These are phyloP conservation scores for Aepyceros melampus DNA, from an alignment of 2,113 vertebrate species.

Conservation along the genomic window DNA sequence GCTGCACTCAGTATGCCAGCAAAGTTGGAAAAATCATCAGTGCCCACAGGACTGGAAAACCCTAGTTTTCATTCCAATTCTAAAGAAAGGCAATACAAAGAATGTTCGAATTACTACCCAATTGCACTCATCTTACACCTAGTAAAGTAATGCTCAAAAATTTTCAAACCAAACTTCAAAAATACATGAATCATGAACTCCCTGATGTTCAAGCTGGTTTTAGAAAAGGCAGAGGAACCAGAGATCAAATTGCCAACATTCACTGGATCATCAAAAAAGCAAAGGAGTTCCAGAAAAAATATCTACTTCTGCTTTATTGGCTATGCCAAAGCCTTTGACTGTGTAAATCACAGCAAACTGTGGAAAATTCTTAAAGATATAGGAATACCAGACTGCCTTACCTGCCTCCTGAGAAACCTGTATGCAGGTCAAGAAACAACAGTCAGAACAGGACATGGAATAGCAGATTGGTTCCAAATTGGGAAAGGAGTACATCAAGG, in stretches of 20 bases:
- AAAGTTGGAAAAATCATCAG: not conserved
- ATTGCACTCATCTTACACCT: not conserved
- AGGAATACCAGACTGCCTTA: not conserved
- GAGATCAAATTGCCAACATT: not conserved
- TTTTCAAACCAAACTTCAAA: not conserved
- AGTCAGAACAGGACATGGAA: not conserved
- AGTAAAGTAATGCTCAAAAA: not conserved
- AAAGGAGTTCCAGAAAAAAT: not conserved
- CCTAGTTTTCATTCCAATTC: not conserved
- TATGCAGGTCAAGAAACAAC: not conserved
- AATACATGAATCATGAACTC: not conserved
- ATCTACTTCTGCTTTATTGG: not conserved
- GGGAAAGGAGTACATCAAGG: rapidly evolving
- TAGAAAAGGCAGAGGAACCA: not conserved
- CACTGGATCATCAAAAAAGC: rapidly evolving
- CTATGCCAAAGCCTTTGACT: not conserved
- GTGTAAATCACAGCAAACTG: not conserved
- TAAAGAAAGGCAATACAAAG: not conserved
- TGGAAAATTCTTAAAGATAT: not conserved
- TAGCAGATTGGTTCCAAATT: not conserved
- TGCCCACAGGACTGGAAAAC: not conserved
- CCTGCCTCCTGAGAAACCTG: not conserved
- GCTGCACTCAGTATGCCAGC: not conserved
- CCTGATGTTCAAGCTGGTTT: not conserved
- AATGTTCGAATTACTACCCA: rapidly evolving